Base-by-base conservation (phyloP, 2,888 invertebrate genomes). In the Zelleria hepariella region DNA sequence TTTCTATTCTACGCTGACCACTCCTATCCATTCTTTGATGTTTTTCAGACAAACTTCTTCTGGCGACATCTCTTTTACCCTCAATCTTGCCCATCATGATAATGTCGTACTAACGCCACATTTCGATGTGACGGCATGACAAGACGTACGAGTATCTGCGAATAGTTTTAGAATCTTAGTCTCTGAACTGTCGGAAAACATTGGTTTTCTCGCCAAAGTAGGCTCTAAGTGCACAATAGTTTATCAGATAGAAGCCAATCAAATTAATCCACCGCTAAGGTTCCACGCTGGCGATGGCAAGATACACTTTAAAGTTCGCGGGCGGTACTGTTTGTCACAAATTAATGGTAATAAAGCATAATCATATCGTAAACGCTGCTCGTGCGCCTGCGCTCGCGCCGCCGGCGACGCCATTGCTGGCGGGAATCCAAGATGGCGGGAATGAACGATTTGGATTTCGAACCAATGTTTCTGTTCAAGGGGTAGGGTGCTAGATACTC, bases 331-430 rank as follows among this genome's bases (percentile, higher is more conserved):
- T 83, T 83, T 82, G 84, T 84, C 80, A 78, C 84, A 82, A 85
- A 86, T 86, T 85, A 86, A 84, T 81, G 79, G 81, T 77, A 80
- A 82, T 86, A 86, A 86, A 86, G 77, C 78, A 80, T 80, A 84
- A 86, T 86, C 80, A 84, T 82, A 85, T 81, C 79, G 79, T 78
- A 82, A 82, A 79, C 75, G 72, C 61, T 63, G 74, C 71, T 80
- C 68, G 67, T 69, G 68, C 67, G 25, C 67, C 66, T 65, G 68
- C 64, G 69, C 69, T 61, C 64, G 65, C 67, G 67, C 60, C 60
- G 60, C 52, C 57, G 60, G 60, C 60, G 26, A 26, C 57, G 52
- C 54, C 51, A 55, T 42, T 48, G 59, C 47, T 27, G 51, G 47
- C 27, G n/a, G 56, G 57, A 60, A 42, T 55, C 60, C 60, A 66